These are phyloP conservation scores for Apomyelois bistriatella DNA, from an alignment of 2,888 invertebrate species.

Conservation along the genomic window DNA sequence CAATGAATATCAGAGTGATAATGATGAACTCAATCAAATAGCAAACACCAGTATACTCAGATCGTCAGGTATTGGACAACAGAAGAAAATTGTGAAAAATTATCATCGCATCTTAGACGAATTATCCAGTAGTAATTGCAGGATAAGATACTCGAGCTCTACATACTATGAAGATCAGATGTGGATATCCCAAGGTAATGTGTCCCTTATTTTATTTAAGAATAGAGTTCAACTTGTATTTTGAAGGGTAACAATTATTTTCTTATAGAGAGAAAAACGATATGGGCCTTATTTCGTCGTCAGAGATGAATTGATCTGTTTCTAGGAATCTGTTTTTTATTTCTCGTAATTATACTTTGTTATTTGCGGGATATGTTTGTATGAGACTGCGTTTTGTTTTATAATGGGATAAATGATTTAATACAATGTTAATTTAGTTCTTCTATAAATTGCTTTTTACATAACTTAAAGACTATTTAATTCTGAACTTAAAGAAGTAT, in stretches of 20 bases:
- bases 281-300: slow-evolving; percentile 40
- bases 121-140: slow-evolving; percentile 58
- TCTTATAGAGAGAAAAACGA: slow-evolving; percentile 45
- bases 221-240: slow-evolving; percentile 18
- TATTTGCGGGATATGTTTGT: slow-evolving; percentile 29
- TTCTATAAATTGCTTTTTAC: too few relatives aligned
- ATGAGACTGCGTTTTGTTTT: not conserved
- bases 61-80: too few relatives aligned
- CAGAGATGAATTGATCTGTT: slow-evolving; percentile 55
- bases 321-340: slow-evolving; percentile 53
- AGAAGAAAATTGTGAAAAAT: slow-evolving; percentile 47
- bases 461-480: too few relatives aligned
- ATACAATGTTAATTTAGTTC: not conserved
- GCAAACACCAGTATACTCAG: too few relatives aligned
- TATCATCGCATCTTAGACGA: slow-evolving; percentile 42
- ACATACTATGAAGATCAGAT: slow-evolving; percentile 29
- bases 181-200: slow-evolving; percentile 16
- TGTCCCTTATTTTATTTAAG: slow-evolving; percentile 19
- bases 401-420: not conserved
- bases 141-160: slow-evolving; percentile 46
- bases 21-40: too few relatives aligned
- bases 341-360: slow-evolving; percentile 44
- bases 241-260: slow-evolving; percentile 17
- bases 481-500: too few relatives aligned
- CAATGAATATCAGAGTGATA: too few relatives aligned